phyloP scores from a whole-genome alignment of 2,113 vertebrate genomes.

The Ophthalmolycus amberensis region DNA sequence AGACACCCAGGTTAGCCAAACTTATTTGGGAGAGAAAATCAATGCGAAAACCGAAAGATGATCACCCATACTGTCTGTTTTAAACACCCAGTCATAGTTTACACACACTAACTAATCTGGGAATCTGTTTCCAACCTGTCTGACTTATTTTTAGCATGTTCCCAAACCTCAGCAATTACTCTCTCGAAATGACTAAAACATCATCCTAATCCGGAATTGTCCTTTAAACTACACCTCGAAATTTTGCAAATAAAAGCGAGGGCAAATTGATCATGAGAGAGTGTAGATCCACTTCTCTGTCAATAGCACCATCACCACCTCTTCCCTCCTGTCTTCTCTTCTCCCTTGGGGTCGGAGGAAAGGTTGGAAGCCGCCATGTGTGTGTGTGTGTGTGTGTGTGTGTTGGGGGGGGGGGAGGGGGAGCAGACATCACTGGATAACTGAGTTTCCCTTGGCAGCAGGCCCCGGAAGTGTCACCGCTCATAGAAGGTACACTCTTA shows the following conservation, averaged over 20 bases:
- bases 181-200: not conserved
- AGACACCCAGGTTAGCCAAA: too few species aligned
- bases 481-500: conserved; percentile 70
- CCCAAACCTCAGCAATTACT: not conserved
- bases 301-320: conserved; percentile 43
- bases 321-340: not conserved
- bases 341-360: conserved; percentile 35
- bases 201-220: not conserved
- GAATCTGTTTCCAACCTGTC: not conserved
- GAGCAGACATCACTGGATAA: conserved; percentile 59
- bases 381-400: not conserved
- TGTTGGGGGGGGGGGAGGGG: conserved; percentile 25
- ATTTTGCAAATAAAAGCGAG: conserved; percentile 8
- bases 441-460: conserved; percentile 75
- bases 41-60: not conserved
- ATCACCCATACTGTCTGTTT: not conserved
- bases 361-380: conserved; percentile 38
- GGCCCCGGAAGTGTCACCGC: conserved; percentile 75
- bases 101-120: not conserved
- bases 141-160: not conserved
- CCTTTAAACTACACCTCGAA: not conserved
- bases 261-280: conserved; percentile 27
- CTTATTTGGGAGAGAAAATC: too few species aligned
- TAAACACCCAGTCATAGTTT: not conserved
- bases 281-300: conserved; percentile 29